These are phyloP conservation scores for Ennomos erosarius DNA, from an alignment of 2,888 invertebrate species.

Conservation along the genomic window DNA sequence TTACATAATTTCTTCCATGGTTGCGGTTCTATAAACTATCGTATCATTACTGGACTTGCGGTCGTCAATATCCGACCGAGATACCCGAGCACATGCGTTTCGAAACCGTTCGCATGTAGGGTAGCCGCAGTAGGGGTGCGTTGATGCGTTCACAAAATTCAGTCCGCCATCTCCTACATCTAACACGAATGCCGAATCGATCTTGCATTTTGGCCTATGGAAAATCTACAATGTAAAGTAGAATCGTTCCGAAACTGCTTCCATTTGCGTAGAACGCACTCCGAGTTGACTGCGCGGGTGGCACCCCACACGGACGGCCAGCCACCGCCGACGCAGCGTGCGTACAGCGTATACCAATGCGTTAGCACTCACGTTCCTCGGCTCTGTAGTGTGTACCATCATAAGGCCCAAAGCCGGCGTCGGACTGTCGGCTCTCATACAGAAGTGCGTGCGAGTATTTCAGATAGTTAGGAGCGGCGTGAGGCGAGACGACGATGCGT, in stretches of 20 bases:
- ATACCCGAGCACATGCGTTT: slow-evolving; percentile 9
- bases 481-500: slow-evolving; percentile 63
- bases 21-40: slow-evolving; percentile 57
- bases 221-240: slow-evolving; percentile 21
- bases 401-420: slow-evolving; percentile 47
- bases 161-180: slow-evolving; percentile 32
- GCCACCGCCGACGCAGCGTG: slow-evolving; percentile 8
- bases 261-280: slow-evolving; percentile 24
- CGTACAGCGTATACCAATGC: slow-evolving; percentile 25
- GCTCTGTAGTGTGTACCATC: slow-evolving; percentile 6
- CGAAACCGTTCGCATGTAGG: slow-evolving; percentile 32
- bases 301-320: not conserved
- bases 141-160: slow-evolving; percentile 32
- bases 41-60: slow-evolving; percentile 52
- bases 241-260: slow-evolving; percentile 13
- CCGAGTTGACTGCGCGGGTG: slow-evolving; percentile 2
- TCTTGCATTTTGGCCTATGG: slow-evolving; percentile 19
- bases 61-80: slow-evolving; percentile 38
- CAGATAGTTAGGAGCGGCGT: slow-evolving; percentile 74
- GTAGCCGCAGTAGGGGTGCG: slow-evolving; percentile 27
- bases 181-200: slow-evolving; percentile 38
- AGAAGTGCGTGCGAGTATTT: slow-evolving; percentile 76
- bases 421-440: slow-evolving; percentile 59
- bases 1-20: slow-evolving; percentile 53
- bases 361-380: slow-evolving; percentile 4